Conservation (phyloP, 2,888 invertebrate species). For the Arge pagana region DNA sequence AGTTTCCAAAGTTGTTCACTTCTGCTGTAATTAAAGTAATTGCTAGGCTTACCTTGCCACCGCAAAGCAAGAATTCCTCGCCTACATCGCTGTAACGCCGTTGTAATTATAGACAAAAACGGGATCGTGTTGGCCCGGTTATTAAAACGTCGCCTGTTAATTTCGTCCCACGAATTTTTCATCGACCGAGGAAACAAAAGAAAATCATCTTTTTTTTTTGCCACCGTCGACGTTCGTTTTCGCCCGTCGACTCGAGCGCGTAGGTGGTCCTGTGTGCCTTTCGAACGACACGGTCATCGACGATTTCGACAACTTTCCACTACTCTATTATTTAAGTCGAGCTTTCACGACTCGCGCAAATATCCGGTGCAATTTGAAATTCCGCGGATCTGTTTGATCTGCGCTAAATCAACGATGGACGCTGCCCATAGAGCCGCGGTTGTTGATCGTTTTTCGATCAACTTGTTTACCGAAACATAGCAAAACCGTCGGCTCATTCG, state of each 20-base stretch:
- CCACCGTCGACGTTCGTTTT: too few species aligned
- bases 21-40: constrained; percentile 48
- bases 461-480: constrained; percentile 13
- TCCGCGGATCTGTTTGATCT: constrained; percentile 9
- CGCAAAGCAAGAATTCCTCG: constrained; percentile 11
- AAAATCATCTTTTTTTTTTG: not conserved
- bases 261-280: too few species aligned
- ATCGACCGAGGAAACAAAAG: constrained; percentile 21
- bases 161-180: constrained; percentile 36
- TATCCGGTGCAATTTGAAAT: too few species aligned
- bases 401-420: constrained; percentile 7
- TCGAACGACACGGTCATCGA: too few species aligned
- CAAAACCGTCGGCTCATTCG: too few species aligned
- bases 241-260: too few species aligned
- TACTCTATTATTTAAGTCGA: too few species aligned
- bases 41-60: constrained; percentile 35
- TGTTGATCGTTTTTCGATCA: constrained; percentile 21
- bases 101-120: constrained; percentile 43
- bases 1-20: constrained; percentile 30
- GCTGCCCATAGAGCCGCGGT: not conserved
- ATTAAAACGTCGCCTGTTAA: constrained; percentile 47
- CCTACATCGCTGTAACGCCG: constrained; percentile 22
- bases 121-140: constrained; percentile 40
- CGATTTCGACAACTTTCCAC: too few species aligned
- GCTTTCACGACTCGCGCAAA: too few species aligned